Conservation (phyloP, 2,888 invertebrate species). For the Ectemnius lituratus region DNA sequence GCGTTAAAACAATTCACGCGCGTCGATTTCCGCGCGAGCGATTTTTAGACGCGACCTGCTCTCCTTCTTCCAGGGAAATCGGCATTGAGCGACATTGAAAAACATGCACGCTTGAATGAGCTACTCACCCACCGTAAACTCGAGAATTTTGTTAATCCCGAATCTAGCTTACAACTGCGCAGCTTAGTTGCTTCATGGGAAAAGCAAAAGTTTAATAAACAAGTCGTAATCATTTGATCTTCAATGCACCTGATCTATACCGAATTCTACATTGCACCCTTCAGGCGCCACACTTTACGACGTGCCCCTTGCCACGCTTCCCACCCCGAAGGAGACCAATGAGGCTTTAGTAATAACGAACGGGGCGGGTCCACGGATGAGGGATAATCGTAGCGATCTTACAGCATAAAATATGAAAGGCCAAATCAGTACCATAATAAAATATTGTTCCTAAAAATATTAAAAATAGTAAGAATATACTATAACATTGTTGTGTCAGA, state of each 20-base stretch:
- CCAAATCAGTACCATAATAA: too few species aligned
- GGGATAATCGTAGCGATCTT: not conserved
- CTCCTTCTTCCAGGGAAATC: not conserved
- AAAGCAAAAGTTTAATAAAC: too few species aligned
- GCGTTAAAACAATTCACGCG: constrained; percentile 12
- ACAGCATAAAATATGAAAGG: not conserved
- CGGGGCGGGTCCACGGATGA: constrained; percentile 10
- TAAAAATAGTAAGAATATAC: too few species aligned
- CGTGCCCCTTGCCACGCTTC: not conserved
- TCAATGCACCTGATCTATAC: not conserved
- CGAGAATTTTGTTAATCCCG: too few species aligned
- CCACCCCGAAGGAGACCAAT: not conserved
- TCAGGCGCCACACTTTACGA: not conserved
- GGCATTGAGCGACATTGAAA: not conserved
- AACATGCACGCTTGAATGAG: not conserved
- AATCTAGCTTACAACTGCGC: too few species aligned
- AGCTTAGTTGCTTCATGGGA: too few species aligned
- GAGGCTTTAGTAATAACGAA: not conserved
- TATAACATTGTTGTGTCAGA: too few species aligned
- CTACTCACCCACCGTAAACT: not conserved
- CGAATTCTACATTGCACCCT: not conserved
- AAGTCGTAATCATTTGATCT: not conserved
- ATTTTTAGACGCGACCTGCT: constrained; percentile 8
- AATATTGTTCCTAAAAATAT: too few species aligned
- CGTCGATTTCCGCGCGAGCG: not conserved